A percentile compares a stretch with the other conserved stretches of the same genome.
These are phyloP conservation scores for Asobara japonica DNA, from an alignment of 1,140 invertebrate species.

Conservation along the genomic window DNA sequence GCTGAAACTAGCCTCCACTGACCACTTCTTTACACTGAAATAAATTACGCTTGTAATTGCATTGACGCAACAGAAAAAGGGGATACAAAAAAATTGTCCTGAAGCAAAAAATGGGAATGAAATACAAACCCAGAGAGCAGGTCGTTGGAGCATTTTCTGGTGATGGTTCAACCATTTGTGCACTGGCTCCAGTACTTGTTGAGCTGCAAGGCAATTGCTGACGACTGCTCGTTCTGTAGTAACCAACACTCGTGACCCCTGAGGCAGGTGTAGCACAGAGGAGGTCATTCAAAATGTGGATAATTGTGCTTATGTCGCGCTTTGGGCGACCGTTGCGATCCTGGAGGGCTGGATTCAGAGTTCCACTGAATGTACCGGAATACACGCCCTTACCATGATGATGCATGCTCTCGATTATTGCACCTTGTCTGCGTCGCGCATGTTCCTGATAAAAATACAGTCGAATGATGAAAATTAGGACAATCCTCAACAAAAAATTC, in stretches of 20 bases:
- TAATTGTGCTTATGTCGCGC: constrained; percentile 92
- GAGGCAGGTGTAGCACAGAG: constrained; percentile 82
- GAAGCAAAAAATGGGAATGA: not conserved
- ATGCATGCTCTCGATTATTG: constrained; percentile 92
- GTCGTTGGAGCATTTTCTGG: not conserved
- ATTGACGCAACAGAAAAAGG: no score
- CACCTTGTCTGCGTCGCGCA: constrained; percentile 72
- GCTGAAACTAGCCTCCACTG: no score
- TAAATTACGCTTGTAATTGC: no score
- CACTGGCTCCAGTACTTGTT: constrained; percentile 33
- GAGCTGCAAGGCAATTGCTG: constrained; percentile 45
- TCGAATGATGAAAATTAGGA: not conserved
- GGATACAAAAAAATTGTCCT: not conserved
- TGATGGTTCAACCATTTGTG: not conserved
- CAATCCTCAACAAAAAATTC: not conserved
- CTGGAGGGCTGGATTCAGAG: constrained; percentile 92
- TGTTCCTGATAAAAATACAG: constrained; percentile 51
- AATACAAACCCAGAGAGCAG: constrained; percentile 39
- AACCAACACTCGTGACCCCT: constrained; percentile 48
- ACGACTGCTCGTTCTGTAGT: constrained; percentile 54
- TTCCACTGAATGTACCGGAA: constrained; percentile 86
- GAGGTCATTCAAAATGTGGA: constrained; percentile 94
- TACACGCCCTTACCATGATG: constrained; percentile 92
- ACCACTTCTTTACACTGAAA: no score
- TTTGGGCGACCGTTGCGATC: constrained; percentile 90